These are phyloP conservation scores for Drosophila trichaetosa DNA, from an alignment of 2,888 invertebrate species.

Conservation along the genomic window DNA sequence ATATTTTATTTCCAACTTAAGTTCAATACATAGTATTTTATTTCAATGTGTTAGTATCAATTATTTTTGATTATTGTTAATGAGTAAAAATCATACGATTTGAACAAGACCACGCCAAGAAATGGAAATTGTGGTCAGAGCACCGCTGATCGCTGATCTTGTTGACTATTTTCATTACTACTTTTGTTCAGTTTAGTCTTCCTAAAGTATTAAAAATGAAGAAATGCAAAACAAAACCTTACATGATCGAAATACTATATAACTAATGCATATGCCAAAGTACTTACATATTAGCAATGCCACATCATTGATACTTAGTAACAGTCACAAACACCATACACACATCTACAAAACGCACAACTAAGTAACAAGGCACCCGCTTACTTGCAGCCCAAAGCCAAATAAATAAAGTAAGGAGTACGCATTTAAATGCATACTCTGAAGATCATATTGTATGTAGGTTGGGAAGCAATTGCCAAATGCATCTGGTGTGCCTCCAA, in stretches of 20 bases:
- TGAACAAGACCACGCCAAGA: conserved; percentile 39
- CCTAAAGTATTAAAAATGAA: conserved; percentile 36
- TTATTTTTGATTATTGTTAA: conserved; percentile 64
- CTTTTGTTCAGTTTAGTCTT: conserved; percentile 78
- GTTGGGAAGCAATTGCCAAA: conserved; percentile 42
- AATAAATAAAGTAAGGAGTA: conserved; percentile 28
- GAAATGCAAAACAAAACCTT: conserved; percentile 11
- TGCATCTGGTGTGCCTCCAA: conserved; percentile 29
- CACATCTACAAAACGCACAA: conserved; percentile 13
- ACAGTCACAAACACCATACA: conserved; percentile 29
- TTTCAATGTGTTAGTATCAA: conserved; percentile 47
- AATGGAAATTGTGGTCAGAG: conserved; percentile 53
- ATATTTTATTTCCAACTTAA: conserved; percentile 42
- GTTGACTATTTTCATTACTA: conserved; percentile 77
- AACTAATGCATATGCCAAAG: conserved; percentile 43
- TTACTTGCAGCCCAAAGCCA: conserved; percentile 78
- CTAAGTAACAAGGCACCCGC: conserved; percentile 36
- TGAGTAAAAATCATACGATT: conserved; percentile 54
- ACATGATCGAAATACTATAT: conserved; percentile 48
- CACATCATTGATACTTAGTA: conserved; percentile 53
- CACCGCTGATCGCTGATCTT: conserved; percentile 52
- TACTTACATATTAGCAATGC: conserved; percentile 48
- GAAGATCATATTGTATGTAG: conserved; percentile 25
- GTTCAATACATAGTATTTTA: conserved; percentile 40
- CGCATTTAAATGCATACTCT: conserved; percentile 24